Evolutionary conservation across 1,140 invertebrate species (phyloP), one percentile per base, ranked within the genome.

Genomic region (Chrysomallon squamiferum): DNA sequence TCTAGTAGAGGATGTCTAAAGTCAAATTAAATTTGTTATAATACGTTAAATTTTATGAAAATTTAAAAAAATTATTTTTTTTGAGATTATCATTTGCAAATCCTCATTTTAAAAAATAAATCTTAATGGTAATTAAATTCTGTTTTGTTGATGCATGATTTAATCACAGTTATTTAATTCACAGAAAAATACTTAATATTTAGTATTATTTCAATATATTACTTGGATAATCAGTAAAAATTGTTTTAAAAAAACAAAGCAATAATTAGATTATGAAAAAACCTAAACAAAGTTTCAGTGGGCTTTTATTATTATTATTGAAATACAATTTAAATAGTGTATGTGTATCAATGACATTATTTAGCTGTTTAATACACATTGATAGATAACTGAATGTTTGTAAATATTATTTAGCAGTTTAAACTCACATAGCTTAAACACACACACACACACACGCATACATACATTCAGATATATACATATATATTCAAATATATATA

Each of bases 401-500:
- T 13, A 43, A 13, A 43, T 13, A 43, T 43, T 43, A n/a, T 13
- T 11, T 13, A 13, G n/a, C 0, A 11, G 0, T 43, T 43, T 43
- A 11, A 13, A n/a, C n/a, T 11, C n/a, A 43, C 41, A 13, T n/a
- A 43, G 41, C 11, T 13, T 43, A 33, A 59, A 32, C 32, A 45
- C 20, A 22, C 22, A 57, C 0, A 4, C 7, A 7, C n/a, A 22
- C 1, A 57, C 22, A 30, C 13, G n/a, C 30, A 57, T 29, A 22
- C 30, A 29, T 29, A 54, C n/a, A 54, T 22, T 13, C 27, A 20
- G 15, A 27, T 25, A 27, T 22, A 57, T 29, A 57, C 54, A 57
- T 29, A 57, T 29, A 57, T 29, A 57, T 29, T 27, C 54, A 57
- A 20, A 57, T 29, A 57, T 29, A 57, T 29, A 57, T 29, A 57